Percentiles rank a stretch among this genome's conserved stretches.
These are phyloP conservation scores for Limanda limanda DNA, from an alignment of 2,113 vertebrate genomes.

Conservation along the genomic window DNA sequence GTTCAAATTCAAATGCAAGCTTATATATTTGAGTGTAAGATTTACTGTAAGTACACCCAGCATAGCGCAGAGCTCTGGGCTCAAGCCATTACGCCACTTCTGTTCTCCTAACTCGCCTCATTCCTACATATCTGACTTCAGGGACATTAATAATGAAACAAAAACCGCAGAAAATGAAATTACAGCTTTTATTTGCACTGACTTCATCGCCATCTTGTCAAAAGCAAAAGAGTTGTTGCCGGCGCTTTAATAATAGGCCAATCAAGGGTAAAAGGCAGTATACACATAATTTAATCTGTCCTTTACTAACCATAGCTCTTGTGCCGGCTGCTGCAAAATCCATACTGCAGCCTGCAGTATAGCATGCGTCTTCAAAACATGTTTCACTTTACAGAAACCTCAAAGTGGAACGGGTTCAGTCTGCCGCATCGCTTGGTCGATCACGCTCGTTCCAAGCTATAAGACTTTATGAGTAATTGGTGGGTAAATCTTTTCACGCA, in stretches of 20 bases:
- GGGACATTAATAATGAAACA: constrained; percentile 23
- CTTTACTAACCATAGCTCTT: constrained; percentile 9
- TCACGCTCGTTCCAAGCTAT: background rate
- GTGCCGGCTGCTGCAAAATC: background rate
- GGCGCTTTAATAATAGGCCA: constrained; percentile 20
- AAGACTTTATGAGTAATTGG: constrained; percentile 16
- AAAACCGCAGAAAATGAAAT: constrained; percentile 21
- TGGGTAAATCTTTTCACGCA: constrained; percentile 26
- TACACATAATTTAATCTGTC: constrained; percentile 12
- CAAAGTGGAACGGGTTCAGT: background rate
- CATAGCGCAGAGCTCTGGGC: constrained; percentile 8
- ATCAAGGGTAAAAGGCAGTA: constrained; percentile 3
- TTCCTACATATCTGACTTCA: constrained; percentile 14
- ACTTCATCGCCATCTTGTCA: constrained; percentile 6
- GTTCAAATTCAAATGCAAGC: constrained; percentile 28
- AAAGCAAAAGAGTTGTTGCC: constrained; percentile 3
- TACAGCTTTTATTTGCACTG: constrained; percentile 26
- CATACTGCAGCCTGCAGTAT: background rate
- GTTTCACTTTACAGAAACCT: background rate
- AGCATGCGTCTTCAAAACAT: background rate
- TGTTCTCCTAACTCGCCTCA: constrained; percentile 9
- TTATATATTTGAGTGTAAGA: constrained; percentile 9
- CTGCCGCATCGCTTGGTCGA: background rate
- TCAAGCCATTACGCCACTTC: constrained; percentile 30
- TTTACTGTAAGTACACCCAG: constrained; percentile 27